Evolutionary conservation across 2,113 vertebrate genomes (phyloP).

Genomic region (Mesitornis unicolor): DNA sequence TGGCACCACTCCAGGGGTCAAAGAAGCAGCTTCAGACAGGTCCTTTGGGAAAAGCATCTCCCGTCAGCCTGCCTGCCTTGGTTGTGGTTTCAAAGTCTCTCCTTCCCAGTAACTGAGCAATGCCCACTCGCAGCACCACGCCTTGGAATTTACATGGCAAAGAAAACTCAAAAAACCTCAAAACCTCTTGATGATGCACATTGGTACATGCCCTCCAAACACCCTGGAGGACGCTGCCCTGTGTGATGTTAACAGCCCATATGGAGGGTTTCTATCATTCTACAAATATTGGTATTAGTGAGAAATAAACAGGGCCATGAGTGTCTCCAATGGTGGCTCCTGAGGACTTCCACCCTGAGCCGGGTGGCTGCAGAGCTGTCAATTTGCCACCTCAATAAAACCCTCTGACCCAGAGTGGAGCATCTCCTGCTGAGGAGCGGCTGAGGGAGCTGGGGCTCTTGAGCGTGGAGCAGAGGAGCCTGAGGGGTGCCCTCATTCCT

Average conservation of each 20-base stretch:
- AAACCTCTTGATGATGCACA: not conserved
- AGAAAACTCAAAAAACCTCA: not conserved
- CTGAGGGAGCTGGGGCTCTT: too few species aligned
- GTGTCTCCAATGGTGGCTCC: not conserved
- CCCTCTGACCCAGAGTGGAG: too few species aligned
- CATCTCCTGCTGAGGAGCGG: too few species aligned
- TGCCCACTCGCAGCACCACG: not conserved
- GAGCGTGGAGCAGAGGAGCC: too few species aligned
- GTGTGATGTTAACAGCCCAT: not conserved
- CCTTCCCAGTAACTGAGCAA: not conserved
- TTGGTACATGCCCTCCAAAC: not conserved
- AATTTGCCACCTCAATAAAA: not conserved
- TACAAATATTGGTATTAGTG: not conserved
- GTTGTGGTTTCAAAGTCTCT: not conserved
- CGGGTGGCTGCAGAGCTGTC: not conserved
- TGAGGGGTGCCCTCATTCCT: too few species aligned
- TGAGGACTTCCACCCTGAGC: not conserved
- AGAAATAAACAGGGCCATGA: not conserved
- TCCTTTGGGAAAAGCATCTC: not conserved
- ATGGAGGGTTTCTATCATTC: not conserved
- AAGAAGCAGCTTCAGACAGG: not conserved
- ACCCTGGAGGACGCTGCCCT: not conserved
- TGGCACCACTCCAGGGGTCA: fast-evolving
- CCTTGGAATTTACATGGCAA: not conserved
- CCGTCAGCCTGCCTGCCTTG: not conserved